Base-by-base conservation (phyloP, 2,113 vertebrate genomes). In the Tachuris rubrigastra region DNA sequence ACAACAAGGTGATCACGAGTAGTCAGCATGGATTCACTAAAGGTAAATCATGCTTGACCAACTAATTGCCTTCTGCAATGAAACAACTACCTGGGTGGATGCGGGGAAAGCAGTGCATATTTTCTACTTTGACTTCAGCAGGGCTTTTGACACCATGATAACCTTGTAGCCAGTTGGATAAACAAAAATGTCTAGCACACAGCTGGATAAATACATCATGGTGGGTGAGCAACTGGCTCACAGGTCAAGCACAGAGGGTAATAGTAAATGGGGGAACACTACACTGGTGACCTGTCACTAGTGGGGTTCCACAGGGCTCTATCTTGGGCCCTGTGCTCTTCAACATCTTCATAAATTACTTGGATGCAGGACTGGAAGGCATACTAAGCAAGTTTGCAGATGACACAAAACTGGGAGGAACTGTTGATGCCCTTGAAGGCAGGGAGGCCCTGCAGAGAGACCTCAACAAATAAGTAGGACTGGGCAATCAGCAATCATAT, bases 61-160 rank as follows among this genome's bases (percentile, higher is more conserved):
- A 58, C 2, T 10, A 28, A 50, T 7, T 50, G 50, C 25, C 49
- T 35, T 80, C 14, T 42, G 28, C 0, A 0, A 42, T 7, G 22
- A 65, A 88, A 65, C 13, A 87, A 22, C 30, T 35, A 19, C 14
- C 42, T 42, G 50, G 25, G 63, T 31, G 24, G 11, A 49, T 35
- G 42, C 31, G 21, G 11, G 17, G 11, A 42, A 12, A 50, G 18
- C 21, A n/a, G 15, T 6, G 8, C 44, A 23, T 66, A 50, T 8
- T 25, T 9, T 31, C 25, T 49, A 25, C 30, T 6, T 50, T 31
- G 25, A 15, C 35, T 73, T 37, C 0, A 42, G 42, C 50, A 37
- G 65, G 25, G 75, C 14, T 56, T 65, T 42, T 42, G 50, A 58
- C 17, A 35, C 35, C 67, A 65, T 37, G 56, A 66, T 12, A 88